Evolutionary conservation across 1,140 invertebrate species (phyloP), one percentile per base, ranked within the genome.

Genomic region (Mylabris phalerata): DNA sequence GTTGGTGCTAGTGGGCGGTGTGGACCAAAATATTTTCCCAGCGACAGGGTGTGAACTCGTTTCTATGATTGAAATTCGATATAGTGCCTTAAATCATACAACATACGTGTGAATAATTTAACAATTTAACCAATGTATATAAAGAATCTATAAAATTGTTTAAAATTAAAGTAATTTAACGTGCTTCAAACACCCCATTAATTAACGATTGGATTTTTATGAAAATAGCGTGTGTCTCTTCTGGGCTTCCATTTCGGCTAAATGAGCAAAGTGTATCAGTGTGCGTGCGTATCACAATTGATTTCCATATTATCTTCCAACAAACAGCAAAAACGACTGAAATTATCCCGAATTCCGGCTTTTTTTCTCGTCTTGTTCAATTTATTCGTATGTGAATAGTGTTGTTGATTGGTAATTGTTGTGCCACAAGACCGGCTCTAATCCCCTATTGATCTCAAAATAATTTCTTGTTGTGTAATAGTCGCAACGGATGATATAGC

Each of bases 191-290:
- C n/a, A 55, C 27, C 52, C 52, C 48, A 19, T 54, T n/a, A 10
- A 42, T 42, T 42, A 11, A 6, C 9, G 4, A 9, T 42, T 32
- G 4, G 32, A 32, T 32, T 5, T 5, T 32, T 5, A 32, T 3
- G 7, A 4, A 7, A 32, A 32, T 32, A 32, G 40, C 39, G 51
- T 54, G 42, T 54, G 50, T 54, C 46, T 55, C 51, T 44, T 55
- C 38, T 46, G 52, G 52, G 52, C 52, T 55, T 55, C 52, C 52
- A 55, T 4, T 9, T 42, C 41, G 41, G 11, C 41, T 55, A 44
- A 46, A 46, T 44, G 52, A 38, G 44, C 40, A 7, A 32, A 32
- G 32, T 32, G 32, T 32, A 32, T 32, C 7, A 2, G 32, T 32
- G 32, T 32, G 32, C 7, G 32, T 32, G 32, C 32, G 32, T 32